These are phyloP conservation scores for Pilophorus perplexus DNA, from an alignment of 2,888 invertebrate genomes.

Conservation along the genomic window DNA sequence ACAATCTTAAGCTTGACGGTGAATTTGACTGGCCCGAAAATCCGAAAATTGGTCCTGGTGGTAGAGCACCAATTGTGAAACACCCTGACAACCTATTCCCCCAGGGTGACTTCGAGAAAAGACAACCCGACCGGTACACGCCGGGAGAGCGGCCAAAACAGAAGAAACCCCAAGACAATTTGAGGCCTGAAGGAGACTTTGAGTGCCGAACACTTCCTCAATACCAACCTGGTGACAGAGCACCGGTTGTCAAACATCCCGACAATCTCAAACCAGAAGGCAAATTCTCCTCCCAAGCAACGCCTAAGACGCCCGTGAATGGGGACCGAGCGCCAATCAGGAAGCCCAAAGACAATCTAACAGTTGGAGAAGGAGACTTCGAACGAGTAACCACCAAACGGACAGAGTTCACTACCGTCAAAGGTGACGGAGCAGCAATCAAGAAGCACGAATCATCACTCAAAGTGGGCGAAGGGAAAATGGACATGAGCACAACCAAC, in stretches of 20 bases:
- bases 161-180: slow-evolving; percentile 53
- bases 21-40: slow-evolving; percentile 52
- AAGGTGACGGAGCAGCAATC: slow-evolving; percentile 55
- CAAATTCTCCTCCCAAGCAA: slow-evolving; percentile 56
- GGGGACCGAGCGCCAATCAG: slow-evolving; percentile 55
- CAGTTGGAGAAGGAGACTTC: slow-evolving; percentile 53
- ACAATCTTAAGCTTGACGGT: slow-evolving; percentile 55
- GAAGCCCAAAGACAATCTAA: slow-evolving; percentile 53
- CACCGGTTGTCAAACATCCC: slow-evolving; percentile 47
- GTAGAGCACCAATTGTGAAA: slow-evolving; percentile 50
- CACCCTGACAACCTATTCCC: slow-evolving; percentile 51
- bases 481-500: slow-evolving; percentile 58
- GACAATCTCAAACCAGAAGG: slow-evolving; percentile 59
- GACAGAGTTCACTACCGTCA: slow-evolving; percentile 55
- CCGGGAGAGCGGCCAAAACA: slow-evolving; percentile 55
- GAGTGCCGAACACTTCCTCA: slow-evolving; percentile 46
- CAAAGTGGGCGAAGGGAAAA: slow-evolving; percentile 56
- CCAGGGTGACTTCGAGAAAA: slow-evolving; percentile 55
- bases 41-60: slow-evolving; percentile 51
- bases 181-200: slow-evolving; percentile 54
- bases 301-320: slow-evolving; percentile 51
- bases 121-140: slow-evolving; percentile 47
- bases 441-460: slow-evolving; percentile 57
- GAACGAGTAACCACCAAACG: slow-evolving; percentile 52
- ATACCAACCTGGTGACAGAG: slow-evolving; percentile 47